phyloP scores from a whole-genome alignment of 2,797 vertebrate genomes.

The Pelobates cultripes region DNA sequence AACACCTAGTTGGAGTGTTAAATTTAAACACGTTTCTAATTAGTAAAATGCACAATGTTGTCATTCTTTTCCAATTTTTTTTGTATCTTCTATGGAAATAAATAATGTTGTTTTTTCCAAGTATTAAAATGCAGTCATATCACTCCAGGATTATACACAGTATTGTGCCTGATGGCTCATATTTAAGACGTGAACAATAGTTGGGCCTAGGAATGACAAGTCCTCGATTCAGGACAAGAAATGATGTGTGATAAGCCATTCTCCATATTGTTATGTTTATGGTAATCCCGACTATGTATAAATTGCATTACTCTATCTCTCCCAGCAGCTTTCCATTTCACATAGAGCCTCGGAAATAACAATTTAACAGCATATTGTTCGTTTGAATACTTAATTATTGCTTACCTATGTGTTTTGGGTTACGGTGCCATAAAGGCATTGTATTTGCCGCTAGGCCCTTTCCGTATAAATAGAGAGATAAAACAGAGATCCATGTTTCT shows the following conservation, averaged over 20 bases:
- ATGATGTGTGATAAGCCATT: conserved; percentile 5
- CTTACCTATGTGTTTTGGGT: conserved; percentile 28
- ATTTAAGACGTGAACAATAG: conserved; percentile 1
- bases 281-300: conserved; percentile 16
- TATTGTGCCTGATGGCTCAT: neutral
- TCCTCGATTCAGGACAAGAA: neutral
- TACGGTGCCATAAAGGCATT: conserved; percentile 24
- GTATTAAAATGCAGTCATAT: neutral
- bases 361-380: conserved; percentile 29
- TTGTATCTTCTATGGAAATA: neutral
- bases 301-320: conserved; percentile 13
- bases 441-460: neutral
- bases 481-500: conserved; percentile 30
- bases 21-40: neutral
- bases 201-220: neutral
- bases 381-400: conserved; percentile 45
- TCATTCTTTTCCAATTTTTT: neutral
- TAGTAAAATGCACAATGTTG: neutral
- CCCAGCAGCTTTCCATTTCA: conserved; percentile 18
- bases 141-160: neutral
- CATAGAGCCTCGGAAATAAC: conserved; percentile 16
- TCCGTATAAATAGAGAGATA: conserved; percentile 28
- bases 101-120: neutral
- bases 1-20: neutral
- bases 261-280: conserved; percentile 21